These are phyloP conservation scores for Synanceia verrucosa DNA, from an alignment of 2,797 vertebrate genomes.

Conservation along the genomic window DNA sequence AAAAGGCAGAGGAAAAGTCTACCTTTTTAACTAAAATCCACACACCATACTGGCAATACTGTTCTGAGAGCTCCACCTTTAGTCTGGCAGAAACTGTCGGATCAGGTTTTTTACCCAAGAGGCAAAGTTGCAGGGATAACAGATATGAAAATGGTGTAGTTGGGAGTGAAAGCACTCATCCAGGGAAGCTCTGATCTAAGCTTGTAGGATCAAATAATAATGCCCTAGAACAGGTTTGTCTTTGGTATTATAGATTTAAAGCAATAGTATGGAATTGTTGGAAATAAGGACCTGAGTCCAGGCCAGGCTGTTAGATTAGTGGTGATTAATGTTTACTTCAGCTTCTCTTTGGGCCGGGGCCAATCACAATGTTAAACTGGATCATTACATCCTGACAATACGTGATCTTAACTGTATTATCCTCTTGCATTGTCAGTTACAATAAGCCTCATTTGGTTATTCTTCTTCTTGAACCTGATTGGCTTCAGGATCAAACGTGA, in stretches of 20 bases:
- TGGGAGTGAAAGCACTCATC: neutral
- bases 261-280: no score
- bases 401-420: no score
- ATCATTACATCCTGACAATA: no score
- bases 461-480: conserved; percentile 29
- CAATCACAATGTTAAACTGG: no score
- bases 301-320: no score
- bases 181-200: no score
- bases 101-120: neutral
- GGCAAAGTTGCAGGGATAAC: neutral
- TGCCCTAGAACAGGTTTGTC: no score
- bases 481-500: conserved; percentile 22
- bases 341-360: no score
- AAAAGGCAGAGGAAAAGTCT: neutral
- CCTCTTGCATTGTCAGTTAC: neutral
- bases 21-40: neutral
- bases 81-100: neutral
- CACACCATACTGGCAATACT: neutral
- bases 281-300: no score
- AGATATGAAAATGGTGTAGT: neutral
- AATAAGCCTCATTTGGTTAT: neutral
- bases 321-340: no score
- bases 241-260: no score
- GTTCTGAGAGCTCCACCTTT: neutral
- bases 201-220: no score